Evolutionary conservation across 1,140 invertebrate genomes (phyloP).

Genomic region (Drosophila nigrodunni): DNA sequence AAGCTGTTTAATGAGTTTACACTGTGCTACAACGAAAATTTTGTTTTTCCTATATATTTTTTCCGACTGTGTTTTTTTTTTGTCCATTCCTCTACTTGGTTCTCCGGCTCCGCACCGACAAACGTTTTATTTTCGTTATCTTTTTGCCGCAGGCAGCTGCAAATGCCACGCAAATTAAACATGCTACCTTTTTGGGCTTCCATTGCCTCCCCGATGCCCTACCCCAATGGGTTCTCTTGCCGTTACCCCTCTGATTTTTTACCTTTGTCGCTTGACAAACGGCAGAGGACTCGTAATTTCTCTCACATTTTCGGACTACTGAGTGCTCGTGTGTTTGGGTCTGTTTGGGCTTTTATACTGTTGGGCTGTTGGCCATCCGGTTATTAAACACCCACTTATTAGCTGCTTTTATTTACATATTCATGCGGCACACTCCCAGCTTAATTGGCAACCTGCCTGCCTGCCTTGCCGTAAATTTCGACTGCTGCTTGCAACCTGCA

Average conservation of each 20-base stretch:
- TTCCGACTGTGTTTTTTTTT: not conserved
- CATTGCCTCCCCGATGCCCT: slow-evolving; percentile 30
- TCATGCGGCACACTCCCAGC: slow-evolving; percentile 73
- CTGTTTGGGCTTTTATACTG: slow-evolving; percentile 4
- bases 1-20: slow-evolving; percentile 78
- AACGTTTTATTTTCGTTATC: slow-evolving; percentile 83
- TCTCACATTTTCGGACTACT: slow-evolving; percentile 35
- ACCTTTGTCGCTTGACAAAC: slow-evolving; percentile 77
- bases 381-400: slow-evolving; percentile 84
- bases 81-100: not conserved
- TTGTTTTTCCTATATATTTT: slow-evolving; percentile 36
- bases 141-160: slow-evolving; percentile 84
- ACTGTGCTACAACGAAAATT: slow-evolving; percentile 60
- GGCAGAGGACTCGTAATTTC: slow-evolving; percentile 44
- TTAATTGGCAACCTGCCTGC: slow-evolving; percentile 73
- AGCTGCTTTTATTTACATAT: slow-evolving; percentile 84
- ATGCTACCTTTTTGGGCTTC: slow-evolving; percentile 65
- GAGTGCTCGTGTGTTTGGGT: slow-evolving; percentile 2
- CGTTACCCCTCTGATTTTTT: slow-evolving; percentile 52
- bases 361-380: slow-evolving; percentile 55
- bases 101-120: slow-evolving; percentile 50
- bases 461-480: slow-evolving; percentile 54
- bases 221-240: slow-evolving; percentile 29
- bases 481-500: slow-evolving; percentile 72
- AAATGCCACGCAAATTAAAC: slow-evolving; percentile 84